Percentiles rank a stretch among this genome's conserved stretches.
Conservation (phyloP, 2,113 vertebrate species). For the Ceyx melanurus region DNA sequence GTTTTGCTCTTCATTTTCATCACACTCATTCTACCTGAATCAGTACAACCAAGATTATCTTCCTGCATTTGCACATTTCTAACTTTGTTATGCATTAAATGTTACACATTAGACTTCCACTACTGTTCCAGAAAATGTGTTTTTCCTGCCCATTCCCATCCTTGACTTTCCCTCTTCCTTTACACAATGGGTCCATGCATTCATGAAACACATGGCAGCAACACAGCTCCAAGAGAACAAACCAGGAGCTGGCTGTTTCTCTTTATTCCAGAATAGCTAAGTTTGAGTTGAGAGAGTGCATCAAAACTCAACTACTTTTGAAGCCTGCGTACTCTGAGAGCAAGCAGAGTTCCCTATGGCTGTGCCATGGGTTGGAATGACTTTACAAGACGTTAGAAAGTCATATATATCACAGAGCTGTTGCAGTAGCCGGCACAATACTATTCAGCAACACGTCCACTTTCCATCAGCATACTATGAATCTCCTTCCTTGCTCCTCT, state of each 20-base stretch:
- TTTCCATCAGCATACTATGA: neutral
- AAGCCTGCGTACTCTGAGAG: neutral
- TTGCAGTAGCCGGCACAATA: neutral
- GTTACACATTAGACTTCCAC: neutral
- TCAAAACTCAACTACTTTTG: accelerated
- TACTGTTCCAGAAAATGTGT: neutral
- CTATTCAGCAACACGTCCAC: neutral
- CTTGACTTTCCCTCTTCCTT: neutral
- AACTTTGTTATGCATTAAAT: neutral
- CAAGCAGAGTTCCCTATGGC: accelerated
- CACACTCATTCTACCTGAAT: neutral
- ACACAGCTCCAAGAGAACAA: neutral
- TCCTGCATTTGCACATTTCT: neutral
- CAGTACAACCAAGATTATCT: neutral
- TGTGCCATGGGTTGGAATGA: neutral
- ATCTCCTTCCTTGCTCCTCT: constrained; percentile 2
- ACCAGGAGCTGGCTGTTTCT: neutral
- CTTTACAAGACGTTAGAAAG: neutral
- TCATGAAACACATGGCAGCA: accelerated
- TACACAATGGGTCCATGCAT: accelerated
- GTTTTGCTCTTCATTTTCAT: neutral
- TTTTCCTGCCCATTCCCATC: neutral
- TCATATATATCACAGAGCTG: neutral
- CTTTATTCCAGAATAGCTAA: neutral
- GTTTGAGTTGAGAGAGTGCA: neutral